A percentile compares a stretch with the other conserved stretches of the same genome.
phyloP scores from a whole-genome alignment of 1,140 invertebrate genomes.

The Aphaenogaster rudis region DNA sequence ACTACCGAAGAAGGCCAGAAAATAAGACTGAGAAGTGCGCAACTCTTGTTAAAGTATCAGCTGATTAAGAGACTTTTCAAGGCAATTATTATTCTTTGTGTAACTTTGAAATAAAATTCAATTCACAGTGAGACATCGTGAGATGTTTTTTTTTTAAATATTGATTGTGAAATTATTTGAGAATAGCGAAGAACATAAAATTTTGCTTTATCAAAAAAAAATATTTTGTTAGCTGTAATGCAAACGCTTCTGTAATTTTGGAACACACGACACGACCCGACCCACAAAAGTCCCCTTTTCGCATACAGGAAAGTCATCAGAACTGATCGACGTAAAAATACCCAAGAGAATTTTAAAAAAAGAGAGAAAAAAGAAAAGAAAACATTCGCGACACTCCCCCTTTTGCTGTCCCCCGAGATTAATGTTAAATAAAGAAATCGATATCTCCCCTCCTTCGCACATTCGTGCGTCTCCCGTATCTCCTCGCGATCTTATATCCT shows the following conservation, averaged over 20 bases:
- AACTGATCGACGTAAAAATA: slow-evolving; percentile 25
- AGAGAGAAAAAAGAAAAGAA: background rate
- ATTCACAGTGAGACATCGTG: background rate
- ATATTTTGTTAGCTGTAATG: background rate
- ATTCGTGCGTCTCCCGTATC: slow-evolving; percentile 25
- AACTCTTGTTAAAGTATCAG: background rate
- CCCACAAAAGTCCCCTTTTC: slow-evolving; percentile 23
- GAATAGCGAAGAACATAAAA: background rate
- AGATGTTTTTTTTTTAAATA: no score
- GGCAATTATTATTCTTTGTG: background rate
- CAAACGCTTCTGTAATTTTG: slow-evolving; percentile 17
- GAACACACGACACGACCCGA: slow-evolving; percentile 12
- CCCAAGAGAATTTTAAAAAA: slow-evolving; percentile 21
- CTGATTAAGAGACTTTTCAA: background rate
- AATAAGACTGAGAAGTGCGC: background rate
- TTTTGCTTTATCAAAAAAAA: background rate
- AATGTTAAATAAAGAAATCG: background rate
- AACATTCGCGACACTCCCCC: background rate
- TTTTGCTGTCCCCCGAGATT: slow-evolving; percentile 23
- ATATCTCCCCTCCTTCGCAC: background rate
- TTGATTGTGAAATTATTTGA: background rate
- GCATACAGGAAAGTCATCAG: slow-evolving; percentile 42
- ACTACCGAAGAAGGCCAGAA: slow-evolving; percentile 20
- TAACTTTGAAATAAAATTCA: background rate
- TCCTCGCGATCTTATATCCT: slow-evolving; percentile 34